phyloP scores from a whole-genome alignment of 1,140 invertebrate species.

The Phenacoccus solenopsis region DNA sequence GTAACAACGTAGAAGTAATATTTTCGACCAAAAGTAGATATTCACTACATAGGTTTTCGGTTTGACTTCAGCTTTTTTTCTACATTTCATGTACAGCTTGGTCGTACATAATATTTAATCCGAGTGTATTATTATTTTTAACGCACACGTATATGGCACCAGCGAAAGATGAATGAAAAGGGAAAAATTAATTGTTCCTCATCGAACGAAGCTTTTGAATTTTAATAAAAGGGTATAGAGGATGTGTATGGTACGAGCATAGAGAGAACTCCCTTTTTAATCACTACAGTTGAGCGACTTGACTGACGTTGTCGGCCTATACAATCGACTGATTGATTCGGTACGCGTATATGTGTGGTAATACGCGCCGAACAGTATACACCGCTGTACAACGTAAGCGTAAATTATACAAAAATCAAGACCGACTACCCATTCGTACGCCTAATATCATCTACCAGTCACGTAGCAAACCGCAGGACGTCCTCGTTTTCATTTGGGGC shows the following conservation, averaged over 20 bases:
- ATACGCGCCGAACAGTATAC: not conserved
- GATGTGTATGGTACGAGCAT: not conserved
- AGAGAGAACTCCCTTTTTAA: not conserved
- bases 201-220: constrained; percentile 1
- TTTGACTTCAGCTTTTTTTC: not conserved
- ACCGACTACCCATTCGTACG: not conserved
- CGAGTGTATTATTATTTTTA: not conserved
- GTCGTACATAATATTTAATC: not conserved
- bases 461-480: not conserved
- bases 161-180: not conserved
- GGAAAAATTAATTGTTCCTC: constrained; percentile 2
- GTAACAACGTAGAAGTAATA: not conserved
- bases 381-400: not conserved
- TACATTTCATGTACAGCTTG: not conserved
- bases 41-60: no score
- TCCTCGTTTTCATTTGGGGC: not conserved
- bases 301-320: not conserved
- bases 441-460: not conserved
- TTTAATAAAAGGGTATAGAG: not conserved
- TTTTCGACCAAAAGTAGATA: not conserved
- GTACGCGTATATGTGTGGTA: not conserved
- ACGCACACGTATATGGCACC: not conserved
- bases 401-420: no score
- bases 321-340: constrained; percentile 1
- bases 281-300: not conserved